These are phyloP conservation scores for Aquatica leii DNA, from an alignment of 2,888 invertebrate species.

Conservation along the genomic window DNA sequence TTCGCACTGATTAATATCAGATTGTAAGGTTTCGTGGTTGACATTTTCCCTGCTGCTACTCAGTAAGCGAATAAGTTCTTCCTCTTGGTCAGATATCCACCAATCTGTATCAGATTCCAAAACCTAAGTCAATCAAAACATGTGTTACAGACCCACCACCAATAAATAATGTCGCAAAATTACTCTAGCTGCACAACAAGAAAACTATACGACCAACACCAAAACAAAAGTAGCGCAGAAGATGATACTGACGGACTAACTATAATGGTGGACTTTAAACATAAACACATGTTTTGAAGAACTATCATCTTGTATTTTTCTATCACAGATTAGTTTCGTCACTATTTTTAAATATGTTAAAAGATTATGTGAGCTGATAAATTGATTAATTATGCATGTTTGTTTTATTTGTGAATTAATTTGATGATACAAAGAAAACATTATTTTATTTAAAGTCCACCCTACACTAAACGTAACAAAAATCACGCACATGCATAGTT, in stretches of 20 bases:
- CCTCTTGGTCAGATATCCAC: slow-evolving; percentile 82
- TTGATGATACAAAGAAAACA: slow-evolving; percentile 13
- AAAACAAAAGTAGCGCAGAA: slow-evolving; percentile 15
- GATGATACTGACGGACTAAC: background rate
- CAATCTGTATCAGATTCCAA: slow-evolving; percentile 76
- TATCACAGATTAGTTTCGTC: background rate
- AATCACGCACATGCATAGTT: slow-evolving; percentile 38
- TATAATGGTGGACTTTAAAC: slow-evolving; percentile 62
- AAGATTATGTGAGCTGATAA: background rate
- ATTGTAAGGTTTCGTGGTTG: slow-evolving; percentile 60
- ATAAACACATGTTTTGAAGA: slow-evolving; percentile 57
- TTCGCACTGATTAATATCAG: slow-evolving; percentile 58
- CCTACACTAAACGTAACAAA: slow-evolving; percentile 48
- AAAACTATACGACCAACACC: slow-evolving; percentile 31
- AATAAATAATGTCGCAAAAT: slow-evolving; percentile 33
- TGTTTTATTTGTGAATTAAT: slow-evolving; percentile 41
- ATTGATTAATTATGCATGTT: slow-evolving; percentile 41
- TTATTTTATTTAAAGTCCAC: slow-evolving; percentile 64
- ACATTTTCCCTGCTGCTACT: slow-evolving; percentile 74
- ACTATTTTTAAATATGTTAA: background rate
- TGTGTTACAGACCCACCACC: slow-evolving; percentile 56
- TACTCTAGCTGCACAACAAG: slow-evolving; percentile 36
- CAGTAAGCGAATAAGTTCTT: slow-evolving; percentile 76
- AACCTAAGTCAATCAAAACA: slow-evolving; percentile 61
- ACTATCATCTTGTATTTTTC: slow-evolving; percentile 35